These are phyloP conservation scores for Passerina amoena DNA, from an alignment of 2,113 vertebrate species.

Conservation along the genomic window DNA sequence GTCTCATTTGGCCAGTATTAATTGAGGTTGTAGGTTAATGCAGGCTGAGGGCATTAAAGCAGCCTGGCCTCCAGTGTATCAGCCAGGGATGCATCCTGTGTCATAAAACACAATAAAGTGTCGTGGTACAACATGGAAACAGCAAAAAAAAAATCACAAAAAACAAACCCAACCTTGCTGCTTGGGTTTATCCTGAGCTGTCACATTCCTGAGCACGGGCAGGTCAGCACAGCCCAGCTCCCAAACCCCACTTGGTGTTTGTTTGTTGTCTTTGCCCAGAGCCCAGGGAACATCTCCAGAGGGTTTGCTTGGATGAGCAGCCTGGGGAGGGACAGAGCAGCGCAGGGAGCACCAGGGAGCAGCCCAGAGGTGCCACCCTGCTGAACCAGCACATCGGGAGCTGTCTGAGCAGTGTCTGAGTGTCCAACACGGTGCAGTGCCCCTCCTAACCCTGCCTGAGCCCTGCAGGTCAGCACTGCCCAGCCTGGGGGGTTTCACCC, in stretches of 20 bases:
- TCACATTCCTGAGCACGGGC: neutral
- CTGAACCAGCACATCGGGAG: neutral
- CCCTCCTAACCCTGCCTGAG: neutral
- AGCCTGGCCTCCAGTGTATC: neutral
- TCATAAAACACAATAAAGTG: neutral
- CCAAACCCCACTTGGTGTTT: neutral
- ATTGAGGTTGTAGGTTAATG: neutral
- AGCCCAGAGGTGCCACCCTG: neutral
- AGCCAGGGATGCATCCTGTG: neutral
- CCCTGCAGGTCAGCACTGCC: neutral
- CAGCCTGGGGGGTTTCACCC: neutral
- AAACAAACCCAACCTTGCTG: neutral
- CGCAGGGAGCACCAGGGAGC: rapidly evolving
- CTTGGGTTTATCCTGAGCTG: neutral
- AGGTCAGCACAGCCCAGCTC: neutral
- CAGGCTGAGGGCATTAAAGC: neutral
- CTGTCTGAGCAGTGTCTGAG: too few relatives aligned
- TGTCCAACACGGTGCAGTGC: rapidly evolving
- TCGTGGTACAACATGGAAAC: neutral
- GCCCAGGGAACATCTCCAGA: neutral
- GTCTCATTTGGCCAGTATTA: neutral
- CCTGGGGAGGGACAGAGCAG: neutral
- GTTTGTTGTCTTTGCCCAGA: neutral
- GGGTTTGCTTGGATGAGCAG: neutral
- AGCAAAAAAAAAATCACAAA: neutral